Evolutionary conservation across 2,797 vertebrate genomes (phyloP).

Genomic region (Todus mexicanus): DNA sequence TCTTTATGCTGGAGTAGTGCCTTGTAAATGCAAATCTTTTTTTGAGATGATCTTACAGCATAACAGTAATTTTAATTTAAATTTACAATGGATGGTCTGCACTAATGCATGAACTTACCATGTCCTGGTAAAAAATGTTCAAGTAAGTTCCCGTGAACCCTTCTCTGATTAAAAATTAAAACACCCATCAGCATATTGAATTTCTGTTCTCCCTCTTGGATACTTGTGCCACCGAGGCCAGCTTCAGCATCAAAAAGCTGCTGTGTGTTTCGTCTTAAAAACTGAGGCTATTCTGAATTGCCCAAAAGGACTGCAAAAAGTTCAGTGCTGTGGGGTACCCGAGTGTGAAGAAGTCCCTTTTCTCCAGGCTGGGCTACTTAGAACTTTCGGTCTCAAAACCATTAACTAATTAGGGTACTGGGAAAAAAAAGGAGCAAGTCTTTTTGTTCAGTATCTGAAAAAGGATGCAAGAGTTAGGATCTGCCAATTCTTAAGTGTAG

Average conservation of each 20-base stretch:
- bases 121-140: background rate
- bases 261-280: background rate
- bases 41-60: background rate
- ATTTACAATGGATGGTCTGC: background rate
- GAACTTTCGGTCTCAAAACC: background rate
- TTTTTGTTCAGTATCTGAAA: background rate
- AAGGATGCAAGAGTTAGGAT: background rate
- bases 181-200: background rate
- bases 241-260: background rate
- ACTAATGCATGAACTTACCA: background rate
- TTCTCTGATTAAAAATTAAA: background rate
- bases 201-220: background rate
- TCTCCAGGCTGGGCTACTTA: background rate
- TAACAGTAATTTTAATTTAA: background rate
- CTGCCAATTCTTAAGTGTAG: fast-evolving
- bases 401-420: background rate
- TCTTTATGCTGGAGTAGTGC: background rate
- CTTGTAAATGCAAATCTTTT: background rate
- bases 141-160: background rate
- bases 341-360: background rate
- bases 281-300: background rate
- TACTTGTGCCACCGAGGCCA: background rate
- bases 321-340: background rate
- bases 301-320: background rate
- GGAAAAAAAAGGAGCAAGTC: background rate